phyloP scores from a whole-genome alignment of 53 echinoderm and acorn worm genomes.

The Zoroaster sp. region DNA sequence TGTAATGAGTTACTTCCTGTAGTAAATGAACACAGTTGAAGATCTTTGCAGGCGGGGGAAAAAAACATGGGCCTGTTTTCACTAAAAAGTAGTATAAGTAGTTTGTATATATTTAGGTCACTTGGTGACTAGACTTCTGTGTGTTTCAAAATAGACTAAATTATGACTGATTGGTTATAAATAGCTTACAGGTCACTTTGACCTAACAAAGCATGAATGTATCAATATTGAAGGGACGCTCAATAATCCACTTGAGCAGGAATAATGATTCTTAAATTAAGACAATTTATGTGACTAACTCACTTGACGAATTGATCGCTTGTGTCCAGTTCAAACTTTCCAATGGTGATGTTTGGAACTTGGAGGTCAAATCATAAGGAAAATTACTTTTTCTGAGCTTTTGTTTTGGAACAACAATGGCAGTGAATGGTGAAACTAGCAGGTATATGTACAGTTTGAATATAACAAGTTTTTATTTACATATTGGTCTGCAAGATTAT shows the following conservation, averaged over 20 bases:
- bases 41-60: background rate
- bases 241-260: background rate
- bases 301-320: background rate
- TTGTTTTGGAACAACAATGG: background rate
- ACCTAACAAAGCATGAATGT: slow-evolving; percentile 19
- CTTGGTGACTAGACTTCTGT: background rate
- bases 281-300: background rate
- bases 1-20: background rate
- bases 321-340: background rate
- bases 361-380: background rate
- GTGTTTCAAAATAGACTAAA: background rate
- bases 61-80: too few relatives aligned
- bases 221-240: background rate
- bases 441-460: background rate
- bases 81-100: background rate
- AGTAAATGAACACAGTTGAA: background rate
- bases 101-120: background rate
- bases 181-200: slow-evolving; percentile 13
- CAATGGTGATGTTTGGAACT: background rate
- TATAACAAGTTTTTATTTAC: background rate
- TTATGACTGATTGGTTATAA: slow-evolving; percentile 19
- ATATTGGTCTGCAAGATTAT: background rate
- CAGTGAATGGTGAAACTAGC: slow-evolving; percentile 15
- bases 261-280: background rate
- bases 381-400: background rate